phyloP scores from a whole-genome alignment of 2,888 invertebrate genomes.

The Megastigmus dorsalis region DNA sequence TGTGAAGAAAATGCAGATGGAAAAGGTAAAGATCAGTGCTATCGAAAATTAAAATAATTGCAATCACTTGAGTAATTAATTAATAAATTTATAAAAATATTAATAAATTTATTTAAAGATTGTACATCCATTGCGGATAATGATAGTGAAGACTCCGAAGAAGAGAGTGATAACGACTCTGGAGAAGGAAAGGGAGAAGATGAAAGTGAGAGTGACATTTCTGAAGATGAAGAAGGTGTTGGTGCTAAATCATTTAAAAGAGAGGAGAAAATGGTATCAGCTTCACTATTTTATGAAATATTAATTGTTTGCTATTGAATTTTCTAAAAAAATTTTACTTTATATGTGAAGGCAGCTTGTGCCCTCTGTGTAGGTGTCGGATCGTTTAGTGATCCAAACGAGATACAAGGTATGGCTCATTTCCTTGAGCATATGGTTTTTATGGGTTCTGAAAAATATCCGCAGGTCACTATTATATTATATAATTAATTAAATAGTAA shows the following conservation, averaged over 20 bases:
- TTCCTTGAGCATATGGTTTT: slow-evolving; percentile 95
- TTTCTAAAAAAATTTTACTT: slow-evolving; percentile 51
- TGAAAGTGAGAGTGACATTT: slow-evolving; percentile 43
- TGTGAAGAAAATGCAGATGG: slow-evolving; percentile 20
- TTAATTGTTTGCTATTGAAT: not conserved
- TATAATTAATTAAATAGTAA: not conserved
- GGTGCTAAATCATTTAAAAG: slow-evolving; percentile 61
- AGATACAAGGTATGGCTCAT: slow-evolving; percentile 88
- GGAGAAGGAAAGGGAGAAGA: slow-evolving; percentile 53
- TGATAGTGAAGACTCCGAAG: slow-evolving; percentile 52
- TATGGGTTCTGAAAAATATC: slow-evolving; percentile 94
- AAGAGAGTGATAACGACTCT: slow-evolving; percentile 52
- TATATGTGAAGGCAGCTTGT: slow-evolving; percentile 80
- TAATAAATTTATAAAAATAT: not conserved
- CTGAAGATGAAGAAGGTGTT: slow-evolving; percentile 45
- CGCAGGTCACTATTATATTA: slow-evolving; percentile 78
- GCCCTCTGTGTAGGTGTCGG: slow-evolving; percentile 86
- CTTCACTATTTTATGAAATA: not conserved
- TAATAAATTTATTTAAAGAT: not conserved
- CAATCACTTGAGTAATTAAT: too few species aligned
- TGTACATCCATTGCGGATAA: not conserved
- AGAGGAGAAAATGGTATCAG: slow-evolving; percentile 69
- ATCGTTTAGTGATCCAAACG: slow-evolving; percentile 85
- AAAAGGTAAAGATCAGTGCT: slow-evolving; percentile 10
- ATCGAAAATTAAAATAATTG: not conserved